Evolutionary conservation across 2,113 vertebrate genomes (phyloP), one percentile per base, ranked within the genome.

Genomic region (Muscicapa adusta): DNA sequence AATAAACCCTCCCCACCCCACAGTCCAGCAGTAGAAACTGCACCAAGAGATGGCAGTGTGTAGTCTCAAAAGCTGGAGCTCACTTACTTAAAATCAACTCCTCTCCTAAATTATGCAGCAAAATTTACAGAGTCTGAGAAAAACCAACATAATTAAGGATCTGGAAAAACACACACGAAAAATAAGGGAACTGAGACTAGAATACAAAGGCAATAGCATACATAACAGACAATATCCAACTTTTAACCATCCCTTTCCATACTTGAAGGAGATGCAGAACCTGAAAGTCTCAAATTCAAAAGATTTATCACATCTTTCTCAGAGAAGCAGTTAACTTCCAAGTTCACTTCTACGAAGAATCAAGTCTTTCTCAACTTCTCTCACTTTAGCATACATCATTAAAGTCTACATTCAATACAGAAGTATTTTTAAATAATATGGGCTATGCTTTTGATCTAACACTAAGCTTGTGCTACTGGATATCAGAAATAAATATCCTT

Each of bases 11-110:
- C 14, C n/a, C 4, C 9, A 40, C 5, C 47, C 47, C 29, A 26
- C 24, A 24, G n/a, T 28, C 72, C 25, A 93, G 12, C 43, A 56
- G 28, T 1, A 65, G 43, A 51, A 88, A 45, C 6, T 45, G 42
- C 22, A 82, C 7, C 28, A 61, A 57, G 19, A 78, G 9, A 53
- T 14, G 23, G 47, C 33, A 84, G 29, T 8, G 20, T 0, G 0
- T 8, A 42, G 36, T 22, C 51, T 63, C 47, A 9, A 11, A 74
- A 88, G 28, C 6, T 45, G 15, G 3, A 51, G 48, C 24, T 73
- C 51, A 89, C 42, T 50, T 40, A 62, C 20, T 42, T 62, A 56
- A 77, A 42, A 74, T 11, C 0, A 5, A 34, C 22, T 71, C 48
- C 7, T 33, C 62, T 38, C 42, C 47, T 60, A 48, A 84, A 70